These are phyloP conservation scores for Rhogogaster chlorosoma DNA, from an alignment of 2,888 invertebrate species.

Conservation along the genomic window DNA sequence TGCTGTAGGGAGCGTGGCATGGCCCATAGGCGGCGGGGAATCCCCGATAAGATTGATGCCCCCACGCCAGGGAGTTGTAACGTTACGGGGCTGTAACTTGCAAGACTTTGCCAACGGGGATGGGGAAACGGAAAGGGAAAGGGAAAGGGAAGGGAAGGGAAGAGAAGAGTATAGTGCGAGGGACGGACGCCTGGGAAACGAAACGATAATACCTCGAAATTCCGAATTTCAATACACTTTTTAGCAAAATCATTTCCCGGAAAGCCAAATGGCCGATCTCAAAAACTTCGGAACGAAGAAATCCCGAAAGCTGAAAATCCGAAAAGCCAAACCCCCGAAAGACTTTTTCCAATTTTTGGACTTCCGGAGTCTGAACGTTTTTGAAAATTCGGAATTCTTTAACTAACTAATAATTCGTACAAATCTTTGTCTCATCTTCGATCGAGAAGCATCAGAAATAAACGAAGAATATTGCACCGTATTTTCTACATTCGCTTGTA, in stretches of 20 bases:
- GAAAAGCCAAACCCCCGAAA: too few relatives aligned
- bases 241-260: background rate
- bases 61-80: conserved; percentile 53
- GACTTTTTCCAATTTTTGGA: background rate
- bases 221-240: background rate
- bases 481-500: too few relatives aligned
- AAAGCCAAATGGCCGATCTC: too few relatives aligned
- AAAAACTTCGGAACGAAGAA: too few relatives aligned
- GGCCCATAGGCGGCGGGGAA: conserved; percentile 30
- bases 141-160: background rate
- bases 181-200: background rate
- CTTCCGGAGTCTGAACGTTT: background rate
- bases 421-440: too few relatives aligned
- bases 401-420: too few relatives aligned
- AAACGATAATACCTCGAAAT: background rate
- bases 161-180: background rate
- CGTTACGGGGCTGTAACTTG: conserved; percentile 53
- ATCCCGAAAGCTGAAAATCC: too few relatives aligned
- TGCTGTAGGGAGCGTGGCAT: background rate
- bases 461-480: too few relatives aligned
- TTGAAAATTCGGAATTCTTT: background rate
- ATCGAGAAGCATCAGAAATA: too few relatives aligned
- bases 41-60: conserved; percentile 54
- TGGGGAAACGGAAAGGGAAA: background rate
- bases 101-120: background rate